Percentiles rank a stretch among this genome's conserved stretches.
phyloP scores from a whole-genome alignment of 2,113 vertebrate species.

The Hemiprocne comata region DNA sequence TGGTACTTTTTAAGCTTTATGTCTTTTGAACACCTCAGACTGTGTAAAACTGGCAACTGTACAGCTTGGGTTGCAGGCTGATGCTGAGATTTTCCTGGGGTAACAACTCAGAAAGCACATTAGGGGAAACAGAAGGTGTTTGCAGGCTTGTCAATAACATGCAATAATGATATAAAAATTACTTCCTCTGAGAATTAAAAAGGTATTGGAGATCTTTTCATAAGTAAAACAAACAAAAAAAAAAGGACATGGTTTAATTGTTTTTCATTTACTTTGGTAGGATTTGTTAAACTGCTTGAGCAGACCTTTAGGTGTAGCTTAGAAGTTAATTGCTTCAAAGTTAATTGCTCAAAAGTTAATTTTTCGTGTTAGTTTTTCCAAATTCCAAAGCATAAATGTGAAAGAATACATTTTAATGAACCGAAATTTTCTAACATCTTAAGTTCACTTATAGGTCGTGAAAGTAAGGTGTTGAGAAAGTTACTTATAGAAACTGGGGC shows the following conservation, averaged over 20 bases:
- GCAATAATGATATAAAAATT: background rate
- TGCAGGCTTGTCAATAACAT: accelerated
- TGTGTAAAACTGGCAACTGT: background rate
- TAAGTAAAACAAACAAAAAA: background rate
- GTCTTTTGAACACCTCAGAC: background rate
- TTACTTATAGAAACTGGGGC: background rate
- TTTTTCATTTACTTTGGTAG: background rate
- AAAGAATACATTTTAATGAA: background rate
- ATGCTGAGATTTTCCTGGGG: background rate
- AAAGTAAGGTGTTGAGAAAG: background rate
- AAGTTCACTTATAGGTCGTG: background rate
- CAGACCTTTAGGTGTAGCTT: background rate
- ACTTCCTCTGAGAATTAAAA: background rate
- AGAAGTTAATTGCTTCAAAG: background rate
- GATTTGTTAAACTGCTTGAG: background rate
- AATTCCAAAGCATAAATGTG: background rate
- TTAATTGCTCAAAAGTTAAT: background rate
- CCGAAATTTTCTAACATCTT: background rate
- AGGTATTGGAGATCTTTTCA: background rate
- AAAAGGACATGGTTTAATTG: background rate
- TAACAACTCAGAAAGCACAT: background rate
- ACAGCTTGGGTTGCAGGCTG: background rate
- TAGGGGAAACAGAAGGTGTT: background rate
- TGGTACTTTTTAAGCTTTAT: background rate
- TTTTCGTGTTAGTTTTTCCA: background rate